Conservation (phyloP, 2,113 vertebrate species). For the Percopsis transmontana region DNA sequence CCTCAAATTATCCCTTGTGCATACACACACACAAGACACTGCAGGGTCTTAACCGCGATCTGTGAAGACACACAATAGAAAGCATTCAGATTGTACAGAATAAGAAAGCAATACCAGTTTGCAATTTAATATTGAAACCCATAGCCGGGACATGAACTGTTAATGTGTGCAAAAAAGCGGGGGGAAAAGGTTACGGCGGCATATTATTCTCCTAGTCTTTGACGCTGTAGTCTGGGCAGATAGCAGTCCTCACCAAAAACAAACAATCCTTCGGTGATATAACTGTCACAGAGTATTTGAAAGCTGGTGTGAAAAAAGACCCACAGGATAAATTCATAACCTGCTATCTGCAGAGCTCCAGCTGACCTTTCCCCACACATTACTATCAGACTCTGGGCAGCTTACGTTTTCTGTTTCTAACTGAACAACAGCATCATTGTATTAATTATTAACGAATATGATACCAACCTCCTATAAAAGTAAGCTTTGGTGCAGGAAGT, state of each 20-base stretch:
- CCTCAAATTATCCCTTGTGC: constrained; percentile 54
- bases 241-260: not conserved
- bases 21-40: not conserved
- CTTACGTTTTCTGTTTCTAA: constrained; percentile 30
- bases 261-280: not conserved
- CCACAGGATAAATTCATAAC: not conserved
- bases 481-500: constrained; percentile 5
- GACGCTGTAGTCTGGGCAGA: not conserved
- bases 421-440: not conserved
- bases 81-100: constrained; percentile 20
- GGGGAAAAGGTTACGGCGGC: not conserved
- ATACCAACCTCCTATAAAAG: constrained; percentile 15
- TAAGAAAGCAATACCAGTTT: not conserved
- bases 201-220: not conserved
- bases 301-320: not conserved
- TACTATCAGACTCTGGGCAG: not conserved
- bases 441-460: constrained; percentile 34
- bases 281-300: constrained; percentile 7
- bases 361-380: not conserved
- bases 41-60: too few relatives aligned
- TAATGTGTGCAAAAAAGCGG: not conserved
- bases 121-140: too few relatives aligned
- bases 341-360: not conserved
- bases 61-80: not conserved
- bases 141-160: not conserved